phyloP scores from a whole-genome alignment of 2,888 invertebrate genomes.

The Thecocarcelia acutangulata region DNA sequence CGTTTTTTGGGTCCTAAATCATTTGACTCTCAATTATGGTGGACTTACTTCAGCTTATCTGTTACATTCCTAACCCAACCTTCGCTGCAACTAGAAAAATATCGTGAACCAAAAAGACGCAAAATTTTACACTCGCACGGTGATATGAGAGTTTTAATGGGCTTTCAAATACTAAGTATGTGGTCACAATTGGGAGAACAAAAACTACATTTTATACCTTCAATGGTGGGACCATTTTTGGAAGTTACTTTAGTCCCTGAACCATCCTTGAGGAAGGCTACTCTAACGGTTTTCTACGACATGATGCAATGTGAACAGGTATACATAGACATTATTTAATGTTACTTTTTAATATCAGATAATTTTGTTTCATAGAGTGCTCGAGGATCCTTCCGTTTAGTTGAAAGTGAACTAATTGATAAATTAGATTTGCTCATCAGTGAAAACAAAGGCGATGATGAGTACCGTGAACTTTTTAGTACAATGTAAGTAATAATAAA shows the following conservation, averaged over 20 bases:
- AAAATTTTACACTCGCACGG: slow-evolving; percentile 90
- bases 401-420: slow-evolving; percentile 96
- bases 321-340: too few species aligned
- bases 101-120: slow-evolving; percentile 89
- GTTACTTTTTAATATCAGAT: not conserved
- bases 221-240: slow-evolving; percentile 95
- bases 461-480: slow-evolving; percentile 95
- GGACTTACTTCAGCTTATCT: slow-evolving; percentile 89
- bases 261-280: slow-evolving; percentile 91
- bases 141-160: slow-evolving; percentile 96
- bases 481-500: slow-evolving; percentile 91
- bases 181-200: slow-evolving; percentile 95
- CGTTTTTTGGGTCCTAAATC: slow-evolving; percentile 89
- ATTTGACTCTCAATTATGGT: slow-evolving; percentile 90
- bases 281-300: slow-evolving; percentile 95
- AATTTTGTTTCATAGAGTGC: slow-evolving; percentile 80
- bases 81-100: slow-evolving; percentile 89
- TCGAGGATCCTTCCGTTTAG: slow-evolving; percentile 92
- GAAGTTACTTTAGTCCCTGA: slow-evolving; percentile 96
- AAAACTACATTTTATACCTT: slow-evolving; percentile 93
- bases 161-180: slow-evolving; percentile 93
- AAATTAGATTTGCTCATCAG: slow-evolving; percentile 95
- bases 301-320: slow-evolving; percentile 95
- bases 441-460: slow-evolving; percentile 96
- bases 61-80: slow-evolving; percentile 91